Evolutionary conservation across 1,140 invertebrate genomes (phyloP), one percentile per base, ranked within the genome.

Genomic region (Drosophila dunni): DNA sequence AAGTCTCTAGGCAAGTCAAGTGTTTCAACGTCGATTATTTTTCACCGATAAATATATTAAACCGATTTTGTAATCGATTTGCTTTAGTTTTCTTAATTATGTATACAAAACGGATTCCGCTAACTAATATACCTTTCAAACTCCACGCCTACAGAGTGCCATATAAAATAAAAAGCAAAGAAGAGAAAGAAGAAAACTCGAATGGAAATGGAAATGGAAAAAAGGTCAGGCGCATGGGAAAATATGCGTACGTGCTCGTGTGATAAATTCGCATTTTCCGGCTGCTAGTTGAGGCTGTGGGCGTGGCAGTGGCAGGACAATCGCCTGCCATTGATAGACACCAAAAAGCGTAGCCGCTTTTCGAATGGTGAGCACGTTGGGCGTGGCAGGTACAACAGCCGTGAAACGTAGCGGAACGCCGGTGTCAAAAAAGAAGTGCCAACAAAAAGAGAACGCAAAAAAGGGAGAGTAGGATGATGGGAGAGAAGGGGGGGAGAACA

Each of bases 221-320:
- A 69, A 72, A 66, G 81, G 78, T 56, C 78, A 67, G 50, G 53
- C 56, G 64, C 54, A 53, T 73, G 48, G 45, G 45, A 67, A 81
- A 82, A 88, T 83, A 88, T 83, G 83, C 83, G 83, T 88, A 88
- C 83, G 83, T 88, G 83, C 83, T 88, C 83, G 83, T 88, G 83
- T 88, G 83, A 88, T 88, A 88, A 88, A 88, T 88, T 88, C 83
- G 89, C 84, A 88, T 88, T 88, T 88, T 88, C 83, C 83, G 83
- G 75, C 83, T 88, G 76, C 71, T 62, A 86, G 71, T 50, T 17
- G 63, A 45, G 44, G 60, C 15, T 54, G 75, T 24, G 36, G 60
- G 9, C 38, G 53, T 10, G 33, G 42, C 42, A 42, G 17, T 15
- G 13, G 38, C 36, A 38, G 78, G 75, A 82, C 80, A 81, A 81